Base-by-base conservation (phyloP, 2,113 vertebrate genomes). In the Cyanoderma ruficeps region DNA sequence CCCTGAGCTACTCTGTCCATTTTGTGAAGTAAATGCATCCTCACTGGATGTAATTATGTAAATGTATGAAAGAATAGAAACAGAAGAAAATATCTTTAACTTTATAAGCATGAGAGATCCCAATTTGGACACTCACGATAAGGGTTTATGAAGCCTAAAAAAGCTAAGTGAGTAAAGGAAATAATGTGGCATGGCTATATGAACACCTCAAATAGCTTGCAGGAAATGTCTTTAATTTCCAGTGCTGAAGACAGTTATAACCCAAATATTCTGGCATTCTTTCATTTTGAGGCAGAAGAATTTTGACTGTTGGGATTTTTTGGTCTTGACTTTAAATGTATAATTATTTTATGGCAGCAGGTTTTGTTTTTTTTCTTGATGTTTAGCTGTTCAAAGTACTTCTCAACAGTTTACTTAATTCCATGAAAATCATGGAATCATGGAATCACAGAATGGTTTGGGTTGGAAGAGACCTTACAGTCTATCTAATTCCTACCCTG, bases 121-220 rank as follows among this genome's bases (percentile, higher is more conserved):
- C 59, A 86, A 39, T 88, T 56, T 93, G 33, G 30, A 37, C 67
- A 50, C 59, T 88, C 68, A 83, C 70, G 55, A 63, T 78, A 83
- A 80, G 8, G 15, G 63, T 91, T 94, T 95, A 94, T 93, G 85
- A 86, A 91, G 75, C 33, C 59, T 90, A 41, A 88, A 96, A 96
- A 91, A 55, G 19, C 23, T 77, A 95, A 95, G 24, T 61, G 42
- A 88, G 57, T 76, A 85, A 85, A 80, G 39, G 46, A 90, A 97
- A 93, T 91, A 95, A 80, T 52, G 44, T 83, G 22, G 33, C 39
- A 83, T 0, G 3, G 30, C 19, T 83, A 6, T 41, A 77, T 74
- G 78, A 95, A 60, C 35, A 85, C 7, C 57, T 89, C 63, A 91
- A 76, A 91, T 72, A 87, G 15, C 50, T 86, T 90, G 7, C 46